A percentile compares a stretch with the other conserved stretches of the same genome.
These are phyloP conservation scores for Hylia prasina DNA, from an alignment of 2,113 vertebrate genomes.

Conservation along the genomic window DNA sequence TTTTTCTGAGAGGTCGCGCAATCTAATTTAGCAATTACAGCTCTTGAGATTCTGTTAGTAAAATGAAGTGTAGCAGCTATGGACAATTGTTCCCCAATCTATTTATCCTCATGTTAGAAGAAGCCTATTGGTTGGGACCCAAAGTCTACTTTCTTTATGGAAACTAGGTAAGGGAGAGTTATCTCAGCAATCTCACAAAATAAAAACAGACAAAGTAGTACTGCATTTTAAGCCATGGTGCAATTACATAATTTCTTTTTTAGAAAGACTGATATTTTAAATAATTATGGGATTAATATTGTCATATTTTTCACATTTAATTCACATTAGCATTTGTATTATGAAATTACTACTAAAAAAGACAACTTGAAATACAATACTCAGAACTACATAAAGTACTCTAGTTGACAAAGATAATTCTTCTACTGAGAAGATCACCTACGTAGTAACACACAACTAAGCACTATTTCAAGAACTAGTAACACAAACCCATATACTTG, in stretches of 20 bases:
- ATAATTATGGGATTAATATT: background rate
- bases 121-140: background rate
- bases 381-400: background rate
- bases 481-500: background rate
- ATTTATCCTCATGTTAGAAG: background rate
- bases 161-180: background rate
- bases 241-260: background rate
- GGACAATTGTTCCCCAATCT: background rate
- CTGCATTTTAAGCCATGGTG: background rate
- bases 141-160: background rate
- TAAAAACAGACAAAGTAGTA: background rate
- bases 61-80: background rate
- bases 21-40: slow-evolving; percentile 11
- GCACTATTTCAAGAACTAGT: background rate
- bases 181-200: background rate
- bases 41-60: background rate
- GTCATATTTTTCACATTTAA: background rate
- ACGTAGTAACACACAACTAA: background rate
- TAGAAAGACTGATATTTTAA: background rate
- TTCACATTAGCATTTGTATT: background rate
- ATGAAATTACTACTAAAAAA: background rate
- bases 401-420: background rate
- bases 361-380: background rate
- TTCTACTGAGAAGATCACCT: background rate
- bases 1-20: slow-evolving; percentile 1